Base-by-base conservation (phyloP, 2,888 invertebrate species). In the Euproctis similis region DNA sequence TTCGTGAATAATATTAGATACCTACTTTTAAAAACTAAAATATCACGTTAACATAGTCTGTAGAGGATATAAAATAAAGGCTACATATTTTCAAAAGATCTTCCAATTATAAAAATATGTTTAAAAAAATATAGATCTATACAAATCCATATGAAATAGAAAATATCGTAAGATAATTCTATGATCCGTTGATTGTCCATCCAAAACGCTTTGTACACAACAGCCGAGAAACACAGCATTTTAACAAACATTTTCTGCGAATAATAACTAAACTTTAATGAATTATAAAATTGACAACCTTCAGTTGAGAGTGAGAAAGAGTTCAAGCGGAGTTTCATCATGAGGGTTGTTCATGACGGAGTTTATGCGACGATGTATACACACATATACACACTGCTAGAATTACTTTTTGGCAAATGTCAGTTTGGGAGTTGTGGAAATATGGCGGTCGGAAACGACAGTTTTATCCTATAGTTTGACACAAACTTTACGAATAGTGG, bases 271-370 rank as follows among this genome's bases (percentile, higher is more conserved):
- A 37, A 33, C 28, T 41, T 34, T 36, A 28, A 36, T 25, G 32
- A 44, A 49, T 42, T 44, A 38, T 36, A 34, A 37, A 46, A 45
- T 34, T 26, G 19, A n/a, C 31, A 37, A 42, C 24, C 36, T 40
- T 39, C 23, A 19, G n/a, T n/a, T n/a, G n/a, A n/a, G n/a, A n/a
- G n/a, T n/a, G n/a, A n/a, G n/a, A n/a, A n/a, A n/a, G 13, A 34
- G 36, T 39, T 39, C 23, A 36, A 29, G 24, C 30, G 35, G 10
- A 27, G 33, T 42, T 35, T 33, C 39, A 37, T 42, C 39, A 35
- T 18, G 30, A 35, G 32, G 34, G 28, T 28, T 34, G 31, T 26
- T 16, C 20, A 21, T n/a, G n/a, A n/a, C n/a, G 10, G 16, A 28
- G 26, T 30, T 28, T 20, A 16, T 12, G 12, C 20, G 26, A n/a